Base-by-base conservation (phyloP, 2,888 invertebrate species). In the Byasa hedistus region DNA sequence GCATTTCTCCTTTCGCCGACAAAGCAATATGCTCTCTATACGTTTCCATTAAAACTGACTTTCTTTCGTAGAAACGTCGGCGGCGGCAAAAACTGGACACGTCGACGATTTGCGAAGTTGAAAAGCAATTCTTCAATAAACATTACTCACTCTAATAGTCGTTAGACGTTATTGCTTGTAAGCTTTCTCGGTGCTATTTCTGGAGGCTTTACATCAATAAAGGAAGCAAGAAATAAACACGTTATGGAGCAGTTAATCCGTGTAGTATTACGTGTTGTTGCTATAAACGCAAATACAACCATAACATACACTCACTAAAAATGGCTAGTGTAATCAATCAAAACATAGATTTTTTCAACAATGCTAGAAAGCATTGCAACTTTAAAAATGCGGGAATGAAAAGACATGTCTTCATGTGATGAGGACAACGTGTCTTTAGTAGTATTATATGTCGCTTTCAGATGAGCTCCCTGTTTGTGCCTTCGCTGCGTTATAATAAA, bases 1-100 rank as follows among this genome's bases (percentile, higher is more conserved):
- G 71, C 86, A 86, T 89, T 88, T 89, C 89, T 84, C 87, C 85
- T 87, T 83, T 83, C 81, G 81, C 81, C 79, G 69, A 72, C 79
- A 82, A 74, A 70, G 80, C 75, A 81, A 80, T 81, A 76, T 86
- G 76, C 71, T 82, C 83, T 76, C 79, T 83, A 79, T 70, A 55
- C 63, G 69, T 57, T 21, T 32, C 17, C 27, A 21, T 27, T 68
- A 71, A 64, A 71, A 72, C 55, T 48, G 39, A 72, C 73, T 77
- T 79, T 80, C 63, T 69, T 65, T 61, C 73, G 70, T 8, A 12
- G 0, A 17, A 23, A 15, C 3, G 5, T 7, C 15, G 48, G 8
- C 51, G 39, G 24, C 27, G 48, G 48, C 59, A 67, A 67, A 63
- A 67, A 67, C 66, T 63, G 55, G 66, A 67, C 55, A 54, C 62